Percentiles rank a stretch among this genome's conserved stretches.
Conservation (phyloP, 2,113 vertebrate species). For the Psammodynastes pulverulentus region DNA sequence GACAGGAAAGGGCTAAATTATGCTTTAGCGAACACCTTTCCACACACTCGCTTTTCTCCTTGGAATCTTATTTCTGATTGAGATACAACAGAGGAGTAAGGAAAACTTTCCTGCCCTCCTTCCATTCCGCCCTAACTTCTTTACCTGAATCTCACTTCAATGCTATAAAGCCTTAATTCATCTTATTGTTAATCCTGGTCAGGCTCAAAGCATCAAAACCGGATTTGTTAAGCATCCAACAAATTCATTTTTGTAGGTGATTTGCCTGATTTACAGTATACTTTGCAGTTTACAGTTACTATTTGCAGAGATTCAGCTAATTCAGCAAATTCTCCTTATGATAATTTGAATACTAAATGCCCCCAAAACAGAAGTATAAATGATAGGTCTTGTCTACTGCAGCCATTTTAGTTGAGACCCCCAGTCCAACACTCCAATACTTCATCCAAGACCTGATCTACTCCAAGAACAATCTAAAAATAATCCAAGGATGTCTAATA, state of each 20-base stretch:
- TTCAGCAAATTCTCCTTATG: too few species aligned
- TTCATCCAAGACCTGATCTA: not conserved
- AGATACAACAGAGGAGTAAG: not conserved
- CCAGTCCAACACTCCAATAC: not conserved
- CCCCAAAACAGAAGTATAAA: not conserved
- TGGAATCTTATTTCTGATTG: not conserved
- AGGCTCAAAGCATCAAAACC: not conserved
- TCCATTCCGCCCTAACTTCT: not conserved
- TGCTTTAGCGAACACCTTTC: not conserved
- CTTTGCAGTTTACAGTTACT: not conserved
- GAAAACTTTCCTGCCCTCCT: not conserved
- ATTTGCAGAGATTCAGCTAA: not conserved
- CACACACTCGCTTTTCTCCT: not conserved
- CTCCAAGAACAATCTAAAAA: not conserved
- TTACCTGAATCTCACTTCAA: not conserved
- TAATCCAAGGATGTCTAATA: not conserved
- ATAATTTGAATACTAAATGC: not conserved
- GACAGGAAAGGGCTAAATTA: not conserved
- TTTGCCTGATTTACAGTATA: not conserved
- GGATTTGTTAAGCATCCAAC: not conserved
- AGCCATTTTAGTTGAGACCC: not conserved
- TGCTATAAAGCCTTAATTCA: not conserved
- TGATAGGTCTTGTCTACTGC: not conserved
- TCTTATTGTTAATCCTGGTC: not conserved
- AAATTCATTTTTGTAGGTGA: not conserved